Evolutionary conservation across 2,797 vertebrate species (phyloP).

Genomic region (Lithobates pipiens): DNA sequence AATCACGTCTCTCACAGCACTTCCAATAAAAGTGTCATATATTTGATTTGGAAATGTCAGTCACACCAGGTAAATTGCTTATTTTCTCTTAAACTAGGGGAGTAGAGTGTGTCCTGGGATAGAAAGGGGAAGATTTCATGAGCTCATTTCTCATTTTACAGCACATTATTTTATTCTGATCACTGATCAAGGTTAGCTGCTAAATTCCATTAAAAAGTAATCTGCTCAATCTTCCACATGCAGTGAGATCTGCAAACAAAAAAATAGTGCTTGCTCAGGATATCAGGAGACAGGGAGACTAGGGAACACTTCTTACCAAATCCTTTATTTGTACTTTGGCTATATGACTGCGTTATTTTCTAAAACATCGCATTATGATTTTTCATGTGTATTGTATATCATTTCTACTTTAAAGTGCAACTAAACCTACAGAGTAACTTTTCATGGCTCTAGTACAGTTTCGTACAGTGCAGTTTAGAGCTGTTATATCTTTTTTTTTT

Average conservation of each 20-base stretch:
- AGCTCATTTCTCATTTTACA: neutral
- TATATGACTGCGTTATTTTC: too few species aligned
- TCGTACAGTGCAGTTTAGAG: too few species aligned
- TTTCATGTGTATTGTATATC: too few species aligned
- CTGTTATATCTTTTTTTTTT: too few species aligned
- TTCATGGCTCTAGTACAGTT: too few species aligned
- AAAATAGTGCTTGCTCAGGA: neutral
- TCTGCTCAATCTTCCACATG: slow-evolving; percentile 41
- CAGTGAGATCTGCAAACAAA: slow-evolving; percentile 14
- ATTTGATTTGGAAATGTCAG: slow-evolving; percentile 19
- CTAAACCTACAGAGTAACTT: too few species aligned
- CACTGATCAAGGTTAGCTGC: slow-evolving; percentile 53
- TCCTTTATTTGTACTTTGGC: neutral
- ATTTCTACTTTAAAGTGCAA: too few species aligned
- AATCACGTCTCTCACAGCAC: slow-evolving; percentile 1
- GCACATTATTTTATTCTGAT: slow-evolving; percentile 38
- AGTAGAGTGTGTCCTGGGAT: slow-evolving; percentile 34
- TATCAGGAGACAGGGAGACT: neutral
- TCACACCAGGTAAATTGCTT: slow-evolving; percentile 45
- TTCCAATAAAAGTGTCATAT: slow-evolving; percentile 33
- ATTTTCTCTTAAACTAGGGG: neutral
- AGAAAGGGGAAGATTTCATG: slow-evolving; percentile 34
- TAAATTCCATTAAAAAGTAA: slow-evolving; percentile 60
- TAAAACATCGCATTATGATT: too few species aligned
- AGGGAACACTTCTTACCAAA: neutral